Evolutionary conservation across 2,113 vertebrate species (phyloP).

Genomic region (Laticauda laticaudata): DNA sequence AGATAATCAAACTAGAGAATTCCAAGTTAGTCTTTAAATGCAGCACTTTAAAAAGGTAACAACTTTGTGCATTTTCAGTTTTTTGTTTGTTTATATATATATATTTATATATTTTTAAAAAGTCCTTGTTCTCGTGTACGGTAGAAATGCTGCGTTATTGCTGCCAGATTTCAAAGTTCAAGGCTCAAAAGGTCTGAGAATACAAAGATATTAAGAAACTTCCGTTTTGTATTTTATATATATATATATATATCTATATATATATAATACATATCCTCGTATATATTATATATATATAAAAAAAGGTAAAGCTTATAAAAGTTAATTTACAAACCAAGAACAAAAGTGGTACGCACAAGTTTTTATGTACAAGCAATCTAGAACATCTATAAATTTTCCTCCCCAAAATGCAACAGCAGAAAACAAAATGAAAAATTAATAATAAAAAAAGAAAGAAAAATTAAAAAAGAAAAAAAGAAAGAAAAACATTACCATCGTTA

Average conservation of each 20-base stretch:
- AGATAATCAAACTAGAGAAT: conserved; percentile 87
- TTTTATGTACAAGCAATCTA: conserved; percentile 91
- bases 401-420: conserved; percentile 86
- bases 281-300: conserved; percentile 79
- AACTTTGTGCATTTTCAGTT: conserved; percentile 84
- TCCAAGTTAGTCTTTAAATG: conserved; percentile 88
- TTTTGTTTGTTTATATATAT: conserved; percentile 48
- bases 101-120: conserved; percentile 74
- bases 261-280: background rate
- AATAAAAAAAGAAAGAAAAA: background rate
- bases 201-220: conserved; percentile 97
- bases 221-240: conserved; percentile 69
- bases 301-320: conserved; percentile 99
- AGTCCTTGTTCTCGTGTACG: conserved; percentile 84
- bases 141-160: conserved; percentile 97
- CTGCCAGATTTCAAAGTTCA: conserved; percentile 94
- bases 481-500: conserved; percentile 57
- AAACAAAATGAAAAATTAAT: conserved; percentile 63
- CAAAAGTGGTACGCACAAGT: conserved; percentile 95
- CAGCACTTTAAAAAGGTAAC: conserved; percentile 97
- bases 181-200: conserved; percentile 96
- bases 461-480: too few species aligned
- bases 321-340: conserved; percentile 98
- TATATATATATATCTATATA: conserved; percentile 61
- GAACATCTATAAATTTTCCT: conserved; percentile 80